These are phyloP conservation scores for Thecocarcelia acutangulata DNA, from an alignment of 2,888 invertebrate species.

Conservation along the genomic window DNA sequence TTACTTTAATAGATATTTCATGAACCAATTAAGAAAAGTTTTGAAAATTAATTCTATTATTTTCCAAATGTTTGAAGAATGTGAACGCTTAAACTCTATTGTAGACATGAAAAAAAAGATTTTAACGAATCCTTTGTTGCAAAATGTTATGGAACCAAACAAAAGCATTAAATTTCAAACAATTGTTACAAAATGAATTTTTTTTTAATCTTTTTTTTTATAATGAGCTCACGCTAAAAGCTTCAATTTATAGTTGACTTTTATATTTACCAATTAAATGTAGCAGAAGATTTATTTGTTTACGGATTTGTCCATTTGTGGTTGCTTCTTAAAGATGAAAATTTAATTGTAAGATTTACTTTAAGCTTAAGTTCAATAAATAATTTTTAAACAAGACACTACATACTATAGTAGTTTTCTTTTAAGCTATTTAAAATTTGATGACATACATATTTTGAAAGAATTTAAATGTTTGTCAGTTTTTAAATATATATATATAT, in stretches of 20 bases:
- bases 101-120: constrained; percentile 14
- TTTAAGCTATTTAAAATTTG: not conserved
- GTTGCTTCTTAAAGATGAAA: constrained; percentile 15
- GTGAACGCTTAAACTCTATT: constrained; percentile 29
- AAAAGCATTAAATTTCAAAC: constrained; percentile 43
- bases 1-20: constrained; percentile 54
- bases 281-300: constrained; percentile 36
- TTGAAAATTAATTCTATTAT: not conserved
- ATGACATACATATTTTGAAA: not conserved
- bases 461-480: constrained; percentile 42
- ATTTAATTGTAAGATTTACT: constrained; percentile 25
- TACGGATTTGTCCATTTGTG: constrained; percentile 45
- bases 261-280: constrained; percentile 58
- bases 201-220: not conserved
- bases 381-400: not conserved
- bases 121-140: constrained; percentile 49
- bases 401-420: too few relatives aligned
- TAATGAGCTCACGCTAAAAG: too few relatives aligned
- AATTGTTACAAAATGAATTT: constrained; percentile 12
- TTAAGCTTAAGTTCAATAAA: constrained; percentile 7
- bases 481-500: constrained; percentile 54
- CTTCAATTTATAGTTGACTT: not conserved
- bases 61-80: constrained; percentile 16
- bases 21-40: constrained; percentile 53
- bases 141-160: constrained; percentile 64